phyloP scores from a whole-genome alignment of 1,140 invertebrate genomes.

The Apocrypta bakeri region DNA sequence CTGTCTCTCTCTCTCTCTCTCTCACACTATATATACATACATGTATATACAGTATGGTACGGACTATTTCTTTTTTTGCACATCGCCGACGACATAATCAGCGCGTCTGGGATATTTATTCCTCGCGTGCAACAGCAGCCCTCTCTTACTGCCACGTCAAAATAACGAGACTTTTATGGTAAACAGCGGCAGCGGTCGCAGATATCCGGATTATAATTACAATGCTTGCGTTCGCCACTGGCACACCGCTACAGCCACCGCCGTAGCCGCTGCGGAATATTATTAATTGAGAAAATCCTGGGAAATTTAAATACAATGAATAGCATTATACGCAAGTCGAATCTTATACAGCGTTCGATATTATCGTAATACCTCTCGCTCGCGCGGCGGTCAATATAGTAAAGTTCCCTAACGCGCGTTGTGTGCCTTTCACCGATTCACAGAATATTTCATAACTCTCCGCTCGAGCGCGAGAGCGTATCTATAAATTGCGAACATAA shows the following conservation, averaged over 20 bases:
- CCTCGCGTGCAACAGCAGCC: not conserved
- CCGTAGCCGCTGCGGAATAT: not conserved
- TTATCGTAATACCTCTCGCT: not conserved
- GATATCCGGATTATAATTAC: not conserved
- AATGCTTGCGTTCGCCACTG: not conserved
- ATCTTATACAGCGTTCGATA: not conserved
- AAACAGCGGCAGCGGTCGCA: not conserved
- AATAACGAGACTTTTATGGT: constrained; percentile 2
- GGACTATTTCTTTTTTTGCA: too few relatives aligned
- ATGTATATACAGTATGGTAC: too few relatives aligned
- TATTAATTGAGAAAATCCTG: constrained; percentile 2
- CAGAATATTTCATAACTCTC: not conserved
- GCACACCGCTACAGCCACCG: too few relatives aligned
- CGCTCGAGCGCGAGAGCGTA: not conserved
- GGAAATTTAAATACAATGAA: constrained; percentile 3
- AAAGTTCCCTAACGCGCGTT: not conserved
- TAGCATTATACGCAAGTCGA: constrained; percentile 1
- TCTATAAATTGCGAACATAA: constrained; percentile 2
- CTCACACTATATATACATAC: not conserved
- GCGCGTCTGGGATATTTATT: not conserved
- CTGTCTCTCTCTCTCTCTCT: too few relatives aligned
- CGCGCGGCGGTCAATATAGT: not conserved
- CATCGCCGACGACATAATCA: not conserved
- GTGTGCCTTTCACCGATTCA: constrained; percentile 1
- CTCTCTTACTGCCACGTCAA: not conserved